Conservation (phyloP, 37 sponge, comb jelly and placozoan genomes). For the Lycopodina hypogea region DNA sequence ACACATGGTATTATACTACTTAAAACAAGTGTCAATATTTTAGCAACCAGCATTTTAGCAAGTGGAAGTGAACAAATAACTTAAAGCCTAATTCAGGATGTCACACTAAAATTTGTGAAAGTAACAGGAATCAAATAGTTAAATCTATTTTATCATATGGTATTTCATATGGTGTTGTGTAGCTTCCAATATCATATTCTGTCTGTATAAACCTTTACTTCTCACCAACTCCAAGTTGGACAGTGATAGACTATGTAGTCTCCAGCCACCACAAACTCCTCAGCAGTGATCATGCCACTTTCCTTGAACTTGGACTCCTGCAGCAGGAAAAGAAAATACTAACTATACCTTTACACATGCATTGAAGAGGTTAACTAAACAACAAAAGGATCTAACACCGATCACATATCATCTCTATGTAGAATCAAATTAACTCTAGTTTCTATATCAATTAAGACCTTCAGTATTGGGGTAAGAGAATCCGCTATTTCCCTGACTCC, state of each 20-base stretch:
- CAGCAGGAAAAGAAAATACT: not conserved
- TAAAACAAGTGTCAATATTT: too few species aligned
- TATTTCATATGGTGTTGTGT: too few species aligned
- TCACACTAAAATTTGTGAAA: too few species aligned
- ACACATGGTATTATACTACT: too few species aligned
- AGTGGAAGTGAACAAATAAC: too few species aligned
- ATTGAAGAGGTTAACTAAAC: not conserved
- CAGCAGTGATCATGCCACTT: constrained; percentile 93
- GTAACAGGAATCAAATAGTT: too few species aligned
- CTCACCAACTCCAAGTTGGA: constrained; percentile 96
- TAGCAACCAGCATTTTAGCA: too few species aligned
- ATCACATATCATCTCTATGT: not conserved
- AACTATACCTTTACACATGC: not conserved
- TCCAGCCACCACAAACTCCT: constrained; percentile 96
- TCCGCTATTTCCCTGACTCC: constrained; percentile 63
- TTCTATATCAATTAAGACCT: constrained; percentile 17
- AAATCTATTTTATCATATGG: too few species aligned
- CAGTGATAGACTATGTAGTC: constrained; percentile 96
- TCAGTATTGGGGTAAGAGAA: constrained; percentile 61
- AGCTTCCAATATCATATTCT: too few species aligned
- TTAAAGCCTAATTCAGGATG: too few species aligned
- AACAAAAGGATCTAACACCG: not conserved
- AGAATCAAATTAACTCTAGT: not conserved
- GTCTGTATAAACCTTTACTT: too few species aligned
- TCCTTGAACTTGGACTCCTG: constrained; percentile 97